Conservation (phyloP, 35 echinoderm and acorn worm species). For the Acanthaster planci region DNA sequence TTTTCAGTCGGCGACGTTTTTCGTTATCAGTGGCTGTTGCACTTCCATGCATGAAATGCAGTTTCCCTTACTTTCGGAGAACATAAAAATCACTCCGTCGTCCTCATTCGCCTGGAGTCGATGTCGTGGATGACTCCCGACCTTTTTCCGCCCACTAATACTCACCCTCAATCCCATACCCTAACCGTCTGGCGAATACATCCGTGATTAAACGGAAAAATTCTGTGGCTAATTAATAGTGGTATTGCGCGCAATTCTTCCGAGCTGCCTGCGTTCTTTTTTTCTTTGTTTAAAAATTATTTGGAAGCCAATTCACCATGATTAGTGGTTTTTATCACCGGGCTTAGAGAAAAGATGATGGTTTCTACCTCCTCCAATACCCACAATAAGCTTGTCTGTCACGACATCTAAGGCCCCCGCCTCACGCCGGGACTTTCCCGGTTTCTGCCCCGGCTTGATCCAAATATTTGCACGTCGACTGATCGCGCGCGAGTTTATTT, state of each 20-base stretch:
- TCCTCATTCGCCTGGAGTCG: neutral
- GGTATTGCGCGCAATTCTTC: neutral
- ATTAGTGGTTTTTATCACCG: neutral
- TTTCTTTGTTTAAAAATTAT: neutral
- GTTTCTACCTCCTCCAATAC: neutral
- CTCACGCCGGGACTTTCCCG: neutral
- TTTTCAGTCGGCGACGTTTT: too few relatives aligned
- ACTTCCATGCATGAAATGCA: too few relatives aligned
- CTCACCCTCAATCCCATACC: neutral
- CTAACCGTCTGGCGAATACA: neutral
- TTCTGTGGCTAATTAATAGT: neutral
- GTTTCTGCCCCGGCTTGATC: neutral
- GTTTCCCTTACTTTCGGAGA: too few relatives aligned
- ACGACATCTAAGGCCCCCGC: conserved; percentile 13
- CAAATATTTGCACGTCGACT: conserved; percentile 26
- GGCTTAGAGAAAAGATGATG: conserved; percentile 21
- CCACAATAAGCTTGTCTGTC: neutral
- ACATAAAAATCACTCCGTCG: neutral
- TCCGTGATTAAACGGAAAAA: conserved; percentile 9
- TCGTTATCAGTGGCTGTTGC: too few relatives aligned
- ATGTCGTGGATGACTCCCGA: neutral
- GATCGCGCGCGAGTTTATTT: conserved; percentile 25
- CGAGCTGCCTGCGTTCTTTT: neutral
- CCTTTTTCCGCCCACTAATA: neutral
- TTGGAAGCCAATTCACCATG: neutral